A percentile compares a stretch with the other conserved stretches of the same genome.
Evolutionary conservation across 2,113 vertebrate genomes (phyloP).

Genomic region (Nothoprocta pentlandii): DNA sequence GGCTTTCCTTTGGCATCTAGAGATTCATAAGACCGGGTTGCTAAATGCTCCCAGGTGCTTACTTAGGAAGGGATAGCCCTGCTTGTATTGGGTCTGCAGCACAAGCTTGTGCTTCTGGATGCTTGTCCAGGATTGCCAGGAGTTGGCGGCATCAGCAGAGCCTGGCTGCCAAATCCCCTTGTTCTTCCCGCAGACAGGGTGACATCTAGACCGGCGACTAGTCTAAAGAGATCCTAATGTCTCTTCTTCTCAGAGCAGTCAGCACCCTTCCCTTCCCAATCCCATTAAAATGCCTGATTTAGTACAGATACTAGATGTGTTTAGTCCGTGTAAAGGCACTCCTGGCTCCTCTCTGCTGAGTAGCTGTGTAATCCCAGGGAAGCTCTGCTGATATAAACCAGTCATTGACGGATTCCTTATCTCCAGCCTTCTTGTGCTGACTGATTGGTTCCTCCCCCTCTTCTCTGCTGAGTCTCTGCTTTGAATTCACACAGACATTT

Average conservation of each 20-base stretch:
- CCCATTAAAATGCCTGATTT: constrained; percentile 25
- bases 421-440: constrained; percentile 44
- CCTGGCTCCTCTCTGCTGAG: constrained; percentile 12
- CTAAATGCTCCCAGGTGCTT: not conserved
- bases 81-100: not conserved
- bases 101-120: not conserved
- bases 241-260: not conserved
- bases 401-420: constrained; percentile 51
- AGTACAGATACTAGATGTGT: constrained; percentile 9
- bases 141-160: not conserved
- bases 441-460: constrained; percentile 24
- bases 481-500: constrained; percentile 43
- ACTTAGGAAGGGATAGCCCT: not conserved
- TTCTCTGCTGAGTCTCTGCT: not conserved
- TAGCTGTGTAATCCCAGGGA: not conserved
- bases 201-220: not conserved
- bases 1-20: not conserved
- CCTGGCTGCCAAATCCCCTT: not conserved
- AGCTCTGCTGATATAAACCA: constrained; percentile 42
- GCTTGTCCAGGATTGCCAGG: not conserved
- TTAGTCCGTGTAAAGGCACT: constrained; percentile 13
- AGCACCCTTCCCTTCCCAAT: accelerated
- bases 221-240: not conserved
- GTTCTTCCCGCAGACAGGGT: not conserved
- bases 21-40: not conserved